phyloP scores from a whole-genome alignment of 1,140 invertebrate genomes.

The Drosophila micromelanica region DNA sequence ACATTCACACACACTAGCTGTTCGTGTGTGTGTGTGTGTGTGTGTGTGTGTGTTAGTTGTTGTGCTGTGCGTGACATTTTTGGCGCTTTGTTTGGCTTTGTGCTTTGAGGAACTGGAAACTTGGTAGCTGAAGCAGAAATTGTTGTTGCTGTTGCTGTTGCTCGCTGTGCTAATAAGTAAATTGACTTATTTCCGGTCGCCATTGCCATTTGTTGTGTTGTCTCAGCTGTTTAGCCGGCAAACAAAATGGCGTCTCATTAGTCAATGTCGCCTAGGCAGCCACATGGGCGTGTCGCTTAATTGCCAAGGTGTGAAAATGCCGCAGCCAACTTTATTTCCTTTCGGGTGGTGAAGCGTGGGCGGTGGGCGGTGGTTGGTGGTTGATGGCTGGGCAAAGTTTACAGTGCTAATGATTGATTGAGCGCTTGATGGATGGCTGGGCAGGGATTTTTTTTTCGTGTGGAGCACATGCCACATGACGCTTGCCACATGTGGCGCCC shows the following conservation, averaged over 20 bases:
- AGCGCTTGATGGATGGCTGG: slow-evolving; percentile 73
- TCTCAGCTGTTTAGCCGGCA: slow-evolving; percentile 68
- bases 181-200: slow-evolving; percentile 81
- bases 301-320: slow-evolving; percentile 78
- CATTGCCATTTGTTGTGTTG: slow-evolving; percentile 51
- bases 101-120: slow-evolving; percentile 38
- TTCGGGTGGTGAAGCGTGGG: slow-evolving; percentile 17
- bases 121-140: slow-evolving; percentile 14
- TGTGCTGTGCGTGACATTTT: slow-evolving; percentile 65
- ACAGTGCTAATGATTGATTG: slow-evolving; percentile 77
- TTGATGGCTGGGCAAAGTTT: slow-evolving; percentile 43
- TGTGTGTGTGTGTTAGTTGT: slow-evolving; percentile 31
- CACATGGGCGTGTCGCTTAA: slow-evolving; percentile 60
- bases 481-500: slow-evolving; percentile 40
- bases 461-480: slow-evolving; percentile 3
- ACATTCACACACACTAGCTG: slow-evolving; percentile 11
- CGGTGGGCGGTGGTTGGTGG: neutral
- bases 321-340: slow-evolving; percentile 57
- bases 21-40: slow-evolving; percentile 17
- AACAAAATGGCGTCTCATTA: slow-evolving; percentile 79
- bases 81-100: slow-evolving; percentile 65
- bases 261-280: slow-evolving; percentile 74
- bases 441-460: slow-evolving; percentile 21
- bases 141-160: neutral
- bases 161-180: slow-evolving; percentile 67